Evolutionary conservation across 2,888 invertebrate genomes (phyloP).

Genomic region (Sphaerophoria taeniata): DNA sequence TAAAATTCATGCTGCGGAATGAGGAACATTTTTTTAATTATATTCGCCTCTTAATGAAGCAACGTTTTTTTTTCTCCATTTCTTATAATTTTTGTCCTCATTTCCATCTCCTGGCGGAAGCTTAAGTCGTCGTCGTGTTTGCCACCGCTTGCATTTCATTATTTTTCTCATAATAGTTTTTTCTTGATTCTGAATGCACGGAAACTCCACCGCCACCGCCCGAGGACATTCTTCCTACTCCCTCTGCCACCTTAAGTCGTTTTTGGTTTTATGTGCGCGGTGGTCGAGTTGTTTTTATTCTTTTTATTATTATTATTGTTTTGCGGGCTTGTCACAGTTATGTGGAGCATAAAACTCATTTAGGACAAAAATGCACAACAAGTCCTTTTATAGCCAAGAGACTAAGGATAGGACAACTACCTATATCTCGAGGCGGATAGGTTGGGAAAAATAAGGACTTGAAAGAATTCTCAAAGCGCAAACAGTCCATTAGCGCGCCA

Average conservation of each 20-base stretch:
- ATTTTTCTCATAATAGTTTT: slow-evolving; percentile 44
- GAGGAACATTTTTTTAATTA: slow-evolving; percentile 71
- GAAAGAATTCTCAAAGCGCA: slow-evolving; percentile 32
- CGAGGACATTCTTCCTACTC: not conserved
- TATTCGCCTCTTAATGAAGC: slow-evolving; percentile 71
- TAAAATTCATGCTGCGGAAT: slow-evolving; percentile 72
- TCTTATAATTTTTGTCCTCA: slow-evolving; percentile 56
- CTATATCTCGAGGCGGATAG: not conserved
- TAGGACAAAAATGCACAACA: slow-evolving; percentile 73
- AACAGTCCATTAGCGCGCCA: slow-evolving; percentile 61
- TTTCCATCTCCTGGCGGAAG: slow-evolving; percentile 68
- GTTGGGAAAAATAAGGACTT: slow-evolving; percentile 1
- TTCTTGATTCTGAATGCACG: not conserved
- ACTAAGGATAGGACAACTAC: slow-evolving; percentile 1
- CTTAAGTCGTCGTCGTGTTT: slow-evolving; percentile 10
- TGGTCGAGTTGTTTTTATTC: slow-evolving; percentile 31
- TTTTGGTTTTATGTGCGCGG: slow-evolving; percentile 15
- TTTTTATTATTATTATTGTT: slow-evolving; percentile 21
- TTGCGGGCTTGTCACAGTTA: slow-evolving; percentile 65
- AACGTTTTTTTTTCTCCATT: slow-evolving; percentile 45
- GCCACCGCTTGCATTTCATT: slow-evolving; percentile 61
- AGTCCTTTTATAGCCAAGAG: slow-evolving; percentile 68
- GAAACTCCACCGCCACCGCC: not conserved
- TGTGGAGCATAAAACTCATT: slow-evolving; percentile 72
- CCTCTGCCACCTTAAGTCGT: not conserved